Evolutionary conservation across 2,888 invertebrate species (phyloP), one percentile per base, ranked within the genome.

Genomic region (Tromatobia lineatoria): DNA sequence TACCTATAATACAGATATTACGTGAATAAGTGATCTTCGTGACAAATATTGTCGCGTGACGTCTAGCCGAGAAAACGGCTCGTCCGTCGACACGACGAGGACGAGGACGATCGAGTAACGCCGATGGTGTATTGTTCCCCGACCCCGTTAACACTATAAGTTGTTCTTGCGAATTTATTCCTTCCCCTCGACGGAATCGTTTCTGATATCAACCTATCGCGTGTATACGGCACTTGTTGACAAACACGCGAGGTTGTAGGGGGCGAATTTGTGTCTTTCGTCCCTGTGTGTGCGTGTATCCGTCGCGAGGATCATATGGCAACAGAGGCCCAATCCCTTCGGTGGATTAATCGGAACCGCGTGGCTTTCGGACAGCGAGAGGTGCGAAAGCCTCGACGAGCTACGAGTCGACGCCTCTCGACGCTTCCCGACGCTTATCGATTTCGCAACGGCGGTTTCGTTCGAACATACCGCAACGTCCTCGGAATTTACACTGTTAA

Each of bases 171-270:
- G 20, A 61, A 20, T 47, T 67, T 47, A 47, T 67, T 67, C 18
- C 10, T 25, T 15, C 23, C 45, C 45, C 20, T 66, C 66, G 29
- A 59, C n/a, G 57, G 18, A 18, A 25, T 20, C 29, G 61, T 34
- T 38, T 54, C 47, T 1, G 11, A 15, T 18, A 20, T 54, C n/a
- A 10, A 0, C 10, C 15, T 47, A 23, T 64, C 75, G 74, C 75
- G 83, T 76, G 70, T 29, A 47, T 52, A 42, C 29, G 87, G 88
- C 88, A 90, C 91, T 91, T 90, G 90, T 91, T 89, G 91, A 91
- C 89, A 87, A 90, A 87, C 86, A 87, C 88, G 88, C 88, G 84
- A 86, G 69, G 13, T n/a, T 4, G 18, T 18, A 42, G 13, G 3
- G 23, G 23, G 34, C 20, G 29, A 29, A 15, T 15, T 23, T 29